Base-by-base conservation (phyloP, 1,140 invertebrate species). In the Euura saliciscinereae region DNA sequence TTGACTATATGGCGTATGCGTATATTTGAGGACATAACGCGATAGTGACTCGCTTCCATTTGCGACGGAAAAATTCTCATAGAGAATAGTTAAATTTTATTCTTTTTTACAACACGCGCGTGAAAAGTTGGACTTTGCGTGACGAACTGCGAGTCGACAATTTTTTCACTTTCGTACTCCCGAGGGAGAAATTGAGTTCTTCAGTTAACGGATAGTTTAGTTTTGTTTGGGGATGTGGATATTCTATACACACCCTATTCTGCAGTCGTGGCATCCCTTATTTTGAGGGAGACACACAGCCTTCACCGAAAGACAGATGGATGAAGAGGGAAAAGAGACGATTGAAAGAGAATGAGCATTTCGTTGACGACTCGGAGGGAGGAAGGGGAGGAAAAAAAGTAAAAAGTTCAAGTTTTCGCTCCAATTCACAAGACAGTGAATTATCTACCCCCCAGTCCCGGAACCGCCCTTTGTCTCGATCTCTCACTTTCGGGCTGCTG, bases 391-490 rank as follows among this genome's bases (percentile, higher is more conserved):
- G 8, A 6, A 4, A 4, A n/a, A 4, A 4, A 59, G 13, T 59
- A 59, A 59, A 59, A 59, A 59, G 51, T 59, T 59, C 51, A 59
- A 59, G 8, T 59, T 59, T 59, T 59, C 51, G 51, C 51, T 59
- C 51, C 51, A 59, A 59, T 59, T 59, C 51, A 11, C 51, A n/a
- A 59, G 51, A 8, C 51, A 59, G 51, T 59, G 51, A 59, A 59
- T 59, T 59, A 59, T 59, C 51, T 59, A 59, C 51, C 51, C 51
- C 13, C 51, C 51, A 28, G 28, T 28, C 28, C 28, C 28, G 28
- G 28, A 28, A 28, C 28, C 28, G 51, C 6, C 13, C 13, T 59
- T 59, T 59, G 51, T 59, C 51, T 59, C 6, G 51, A 3, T 59
- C 13, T 59, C 51, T 59, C 51, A 8, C 51, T 8, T 59, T 59